Evolutionary conservation across 2,888 invertebrate species (phyloP), one percentile per base, ranked within the genome.

Genomic region (Dryobotodes eremita): DNA sequence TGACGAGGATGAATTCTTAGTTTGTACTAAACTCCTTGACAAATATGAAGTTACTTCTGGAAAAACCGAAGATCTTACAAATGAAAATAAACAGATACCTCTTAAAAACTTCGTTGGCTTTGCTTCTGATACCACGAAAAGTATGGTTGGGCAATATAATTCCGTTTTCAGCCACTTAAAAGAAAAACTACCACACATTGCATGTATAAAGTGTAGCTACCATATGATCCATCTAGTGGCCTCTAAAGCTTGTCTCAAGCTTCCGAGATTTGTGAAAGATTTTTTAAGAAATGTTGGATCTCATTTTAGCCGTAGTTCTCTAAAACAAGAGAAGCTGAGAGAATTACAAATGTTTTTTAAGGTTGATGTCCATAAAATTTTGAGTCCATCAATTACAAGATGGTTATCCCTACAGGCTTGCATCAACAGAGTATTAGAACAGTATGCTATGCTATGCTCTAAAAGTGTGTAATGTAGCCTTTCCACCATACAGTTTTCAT

Each of bases 391-490:
- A n/a, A 59, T 11, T 15, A 71, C 71, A 71, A 46, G 59, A 5
- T 71, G 59, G 23, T 10, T 55, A 46, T 71, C 71, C 10, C 26
- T 71, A 71, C 46, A 71, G 59, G 70, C 70, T 8, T 70, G 57
- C 26, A 57, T 57, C 3, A 55, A 55, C 0, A 55, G 55, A 55
- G 5, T 10, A 0, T 55, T 55, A 10, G 55, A 55, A 55, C 55
- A 55, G 1, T 55, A 55, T 23, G 10, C n/a, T n/a, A n/a, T n/a
- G n/a, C n/a, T n/a, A n/a, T n/a, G n/a, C n/a, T n/a, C n/a, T n/a
- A n/a, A n/a, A n/a, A n/a, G n/a, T n/a, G n/a, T n/a, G n/a, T n/a
- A n/a, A n/a, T n/a, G n/a, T n/a, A n/a, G n/a, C n/a, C n/a, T n/a
- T n/a, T n/a, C n/a, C n/a, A n/a, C n/a, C n/a, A n/a, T n/a, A n/a